Percentiles rank a stretch among this genome's conserved stretches.
Conservation (phyloP, 2,888 invertebrate genomes). For the Pecten maximus region DNA sequence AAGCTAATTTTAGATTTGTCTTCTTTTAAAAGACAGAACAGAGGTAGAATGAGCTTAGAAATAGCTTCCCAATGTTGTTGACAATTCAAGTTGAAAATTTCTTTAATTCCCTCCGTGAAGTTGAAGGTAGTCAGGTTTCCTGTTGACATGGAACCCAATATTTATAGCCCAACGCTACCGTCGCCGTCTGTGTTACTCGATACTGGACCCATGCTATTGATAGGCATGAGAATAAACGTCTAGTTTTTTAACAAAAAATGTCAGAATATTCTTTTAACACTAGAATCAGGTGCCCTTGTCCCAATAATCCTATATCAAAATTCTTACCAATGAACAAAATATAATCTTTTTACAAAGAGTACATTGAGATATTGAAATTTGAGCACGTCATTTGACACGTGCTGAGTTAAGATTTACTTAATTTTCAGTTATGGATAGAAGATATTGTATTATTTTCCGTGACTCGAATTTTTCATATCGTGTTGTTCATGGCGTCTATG, state of each 20-base stretch:
- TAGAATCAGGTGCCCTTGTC: neutral
- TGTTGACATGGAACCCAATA: neutral
- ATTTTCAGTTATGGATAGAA: conserved; percentile 24
- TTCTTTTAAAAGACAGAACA: too few relatives aligned
- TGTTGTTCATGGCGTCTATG: neutral
- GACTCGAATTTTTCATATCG: neutral
- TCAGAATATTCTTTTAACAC: neutral
- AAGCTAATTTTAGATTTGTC: too few relatives aligned
- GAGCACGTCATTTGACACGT: neutral
- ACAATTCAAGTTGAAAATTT: neutral
- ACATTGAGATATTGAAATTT: conserved; percentile 1
- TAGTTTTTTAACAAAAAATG: neutral
- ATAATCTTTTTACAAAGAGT: neutral
- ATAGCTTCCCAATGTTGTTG: neutral
- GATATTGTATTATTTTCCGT: neutral
- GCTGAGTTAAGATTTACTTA: neutral
- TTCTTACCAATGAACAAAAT: neutral
- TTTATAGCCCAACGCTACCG: neutral
- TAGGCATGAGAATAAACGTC: conserved; percentile 8
- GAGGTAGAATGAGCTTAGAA: too few relatives aligned
- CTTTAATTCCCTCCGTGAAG: neutral
- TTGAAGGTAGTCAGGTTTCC: neutral
- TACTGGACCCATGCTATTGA: neutral
- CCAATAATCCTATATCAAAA: neutral
- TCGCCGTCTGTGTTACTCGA: neutral